phyloP scores from a whole-genome alignment of 2,888 invertebrate genomes.

The Euphydryas editha region DNA sequence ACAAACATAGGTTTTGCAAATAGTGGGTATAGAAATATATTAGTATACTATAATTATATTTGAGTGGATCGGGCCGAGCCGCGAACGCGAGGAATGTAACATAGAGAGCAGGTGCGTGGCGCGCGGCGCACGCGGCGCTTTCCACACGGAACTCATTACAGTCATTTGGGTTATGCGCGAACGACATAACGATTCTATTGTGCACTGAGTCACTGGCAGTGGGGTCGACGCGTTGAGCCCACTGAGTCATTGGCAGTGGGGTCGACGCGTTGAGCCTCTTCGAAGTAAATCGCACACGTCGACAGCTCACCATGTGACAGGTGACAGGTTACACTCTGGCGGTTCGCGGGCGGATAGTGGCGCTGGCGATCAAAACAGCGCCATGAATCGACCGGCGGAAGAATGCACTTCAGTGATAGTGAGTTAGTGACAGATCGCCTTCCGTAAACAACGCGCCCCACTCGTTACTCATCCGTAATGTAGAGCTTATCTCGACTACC shows the following conservation, averaged over 20 bases:
- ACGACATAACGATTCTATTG: slow-evolving; percentile 34
- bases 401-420: neutral
- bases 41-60: neutral
- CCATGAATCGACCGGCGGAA: slow-evolving; percentile 5
- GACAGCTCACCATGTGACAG: neutral
- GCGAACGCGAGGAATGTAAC: slow-evolving; percentile 25
- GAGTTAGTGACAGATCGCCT: slow-evolving; percentile 10
- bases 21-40: too few species aligned
- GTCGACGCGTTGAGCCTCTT: neutral
- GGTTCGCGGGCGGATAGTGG: slow-evolving; percentile 11
- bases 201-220: slow-evolving; percentile 16
- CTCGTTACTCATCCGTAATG: neutral
- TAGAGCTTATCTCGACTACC: too few species aligned
- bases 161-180: slow-evolving; percentile 41
- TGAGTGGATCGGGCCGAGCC: neutral
- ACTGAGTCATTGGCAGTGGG: too few species aligned
- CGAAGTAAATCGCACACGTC: too few species aligned
- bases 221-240: neutral
- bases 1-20: too few species aligned
- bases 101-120: slow-evolving; percentile 28
- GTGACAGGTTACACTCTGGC: slow-evolving; percentile 6
- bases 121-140: slow-evolving; percentile 45
- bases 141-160: slow-evolving; percentile 54
- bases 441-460: slow-evolving; percentile 26
- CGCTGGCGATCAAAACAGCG: neutral